Evolutionary conservation across 2,797 vertebrate genomes (phyloP).

Genomic region (Podargus strigoides): DNA sequence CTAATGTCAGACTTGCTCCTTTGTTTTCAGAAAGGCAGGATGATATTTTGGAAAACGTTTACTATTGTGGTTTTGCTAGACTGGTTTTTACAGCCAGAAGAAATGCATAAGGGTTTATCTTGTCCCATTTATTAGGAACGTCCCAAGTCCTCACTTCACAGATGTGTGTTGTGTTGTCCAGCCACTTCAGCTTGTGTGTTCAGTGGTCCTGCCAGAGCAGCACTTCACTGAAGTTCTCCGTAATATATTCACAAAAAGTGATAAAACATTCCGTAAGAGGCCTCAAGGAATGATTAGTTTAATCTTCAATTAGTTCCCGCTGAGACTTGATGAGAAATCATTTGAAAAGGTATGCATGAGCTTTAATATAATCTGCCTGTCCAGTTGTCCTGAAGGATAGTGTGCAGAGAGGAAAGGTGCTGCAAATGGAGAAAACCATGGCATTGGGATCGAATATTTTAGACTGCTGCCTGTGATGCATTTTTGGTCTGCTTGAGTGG

Average conservation of each 20-base stretch:
- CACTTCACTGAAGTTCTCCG: background rate
- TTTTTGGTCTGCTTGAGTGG: background rate
- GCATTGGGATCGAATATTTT: background rate
- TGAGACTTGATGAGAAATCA: conserved; percentile 47
- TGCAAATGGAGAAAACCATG: background rate
- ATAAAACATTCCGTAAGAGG: background rate
- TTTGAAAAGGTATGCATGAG: conserved; percentile 10
- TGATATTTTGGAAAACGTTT: background rate
- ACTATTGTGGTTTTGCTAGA: fast-evolving
- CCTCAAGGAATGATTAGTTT: conserved; percentile 46
- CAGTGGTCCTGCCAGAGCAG: background rate
- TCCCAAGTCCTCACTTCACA: background rate
- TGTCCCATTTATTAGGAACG: background rate
- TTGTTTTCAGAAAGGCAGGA: background rate
- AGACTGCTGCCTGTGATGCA: background rate
- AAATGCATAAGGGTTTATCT: background rate
- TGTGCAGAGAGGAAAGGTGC: background rate
- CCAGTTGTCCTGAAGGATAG: background rate
- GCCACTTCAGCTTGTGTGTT: background rate
- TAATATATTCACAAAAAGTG: background rate
- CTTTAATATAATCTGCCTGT: background rate
- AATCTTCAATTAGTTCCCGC: conserved; percentile 52
- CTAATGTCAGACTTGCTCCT: background rate
- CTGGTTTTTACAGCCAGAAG: background rate
- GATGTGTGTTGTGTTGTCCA: background rate